Evolutionary conservation across 2,113 vertebrate species (phyloP), one percentile per base, ranked within the genome.

Genomic region (Phyllostomus discolor): DNA sequence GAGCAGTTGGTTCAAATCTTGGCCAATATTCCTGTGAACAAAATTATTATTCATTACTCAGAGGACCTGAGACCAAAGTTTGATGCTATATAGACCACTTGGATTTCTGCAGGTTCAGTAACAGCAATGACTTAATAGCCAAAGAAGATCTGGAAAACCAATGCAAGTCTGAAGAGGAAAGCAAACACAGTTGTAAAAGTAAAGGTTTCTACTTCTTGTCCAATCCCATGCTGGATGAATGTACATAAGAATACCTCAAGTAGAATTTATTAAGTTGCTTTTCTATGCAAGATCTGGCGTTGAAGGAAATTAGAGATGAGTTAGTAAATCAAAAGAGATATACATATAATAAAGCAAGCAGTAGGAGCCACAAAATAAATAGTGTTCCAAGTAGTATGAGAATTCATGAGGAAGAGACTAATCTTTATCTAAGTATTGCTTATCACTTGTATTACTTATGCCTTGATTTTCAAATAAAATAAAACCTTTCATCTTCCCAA

Each of bases 401-500:
- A 93, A 83, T 66, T 97, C 69, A 66, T 1, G 26, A 87, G 43
- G 22, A 91, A 10, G 38, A 95, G 57, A 93, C 73, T 86, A 70
- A 85, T 67, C 33, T 93, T 91, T 75, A 50, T 46, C 28, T 78
- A 91, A 94, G 82, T 84, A 87, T 80, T 93, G 57, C 35, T 73
- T 67, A 48, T 94, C 92, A 79, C 59, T 90, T 96, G 66, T 24
- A 70, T 76, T 80, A 86, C 43, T 87, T 92, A 62, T 85, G 50
- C n/a, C 72, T 79, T 85, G 41, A 43, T 94, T 97, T 97, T 95
- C 79, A 90, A 96, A 91, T 96, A 66, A 83, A 94, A 92, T 79
- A 81, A 89, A 84, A 75, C 62, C 84, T 94, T 92, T 80, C 59
- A 90, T 72, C 52, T 91, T 96, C 86, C 85, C 50, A 80, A 43